phyloP scores from a whole-genome alignment of 2,113 vertebrate species.

The Silurus meridionalis region DNA sequence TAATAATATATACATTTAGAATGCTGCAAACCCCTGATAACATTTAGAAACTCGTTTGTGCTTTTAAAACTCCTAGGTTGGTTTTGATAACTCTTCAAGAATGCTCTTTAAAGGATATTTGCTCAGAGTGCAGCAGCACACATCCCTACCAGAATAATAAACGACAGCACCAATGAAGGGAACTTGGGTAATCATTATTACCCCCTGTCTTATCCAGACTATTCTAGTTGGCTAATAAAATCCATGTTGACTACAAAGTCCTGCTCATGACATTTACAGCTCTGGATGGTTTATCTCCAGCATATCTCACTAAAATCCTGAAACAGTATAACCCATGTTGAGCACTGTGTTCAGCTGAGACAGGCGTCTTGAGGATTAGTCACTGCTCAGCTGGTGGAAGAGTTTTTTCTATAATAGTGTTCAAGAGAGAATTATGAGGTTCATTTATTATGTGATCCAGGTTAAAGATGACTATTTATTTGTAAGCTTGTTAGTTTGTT shows the following conservation, averaged over 20 bases:
- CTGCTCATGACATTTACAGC: not conserved
- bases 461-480: not conserved
- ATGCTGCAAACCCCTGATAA: no score
- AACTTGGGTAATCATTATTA: not conserved
- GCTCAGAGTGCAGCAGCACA: not conserved
- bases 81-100: not conserved
- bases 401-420: not conserved
- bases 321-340: not conserved
- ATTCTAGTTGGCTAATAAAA: not conserved
- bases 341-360: not conserved
- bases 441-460: not conserved
- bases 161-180: not conserved
- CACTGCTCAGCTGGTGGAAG: not conserved
- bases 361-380: not conserved
- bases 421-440: not conserved
- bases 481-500: no score
- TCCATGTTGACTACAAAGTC: not conserved
- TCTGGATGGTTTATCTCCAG: not conserved
- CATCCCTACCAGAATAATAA: not conserved
- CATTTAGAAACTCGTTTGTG: not conserved
- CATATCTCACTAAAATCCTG: not conserved
- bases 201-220: not conserved
- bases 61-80: not conserved
- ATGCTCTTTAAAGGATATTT: not conserved
- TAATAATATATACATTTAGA: not conserved